phyloP scores from a whole-genome alignment of 2,113 vertebrate genomes.

The Pristiophorus japonicus region DNA sequence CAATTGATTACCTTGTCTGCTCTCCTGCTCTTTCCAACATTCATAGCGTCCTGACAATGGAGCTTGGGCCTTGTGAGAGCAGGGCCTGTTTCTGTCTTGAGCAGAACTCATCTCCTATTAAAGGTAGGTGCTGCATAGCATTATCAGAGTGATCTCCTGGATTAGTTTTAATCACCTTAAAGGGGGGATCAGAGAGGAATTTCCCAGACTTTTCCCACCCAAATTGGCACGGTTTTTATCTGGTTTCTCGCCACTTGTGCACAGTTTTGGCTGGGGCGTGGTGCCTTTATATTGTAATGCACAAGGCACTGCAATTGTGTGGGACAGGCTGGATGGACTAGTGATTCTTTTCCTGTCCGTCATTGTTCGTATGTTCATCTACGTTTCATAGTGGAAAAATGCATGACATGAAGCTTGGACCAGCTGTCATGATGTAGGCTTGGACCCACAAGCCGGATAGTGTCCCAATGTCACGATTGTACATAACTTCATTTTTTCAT shows the following conservation, averaged over 20 bases:
- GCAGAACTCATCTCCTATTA: background rate
- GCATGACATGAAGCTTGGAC: background rate
- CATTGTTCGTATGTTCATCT: background rate
- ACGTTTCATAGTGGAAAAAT: background rate
- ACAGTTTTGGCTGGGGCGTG: background rate
- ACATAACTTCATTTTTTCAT: background rate
- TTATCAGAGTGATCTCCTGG: background rate
- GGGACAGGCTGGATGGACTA: background rate
- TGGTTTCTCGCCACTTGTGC: background rate
- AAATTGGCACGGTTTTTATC: too few species aligned
- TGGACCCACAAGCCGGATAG: too few species aligned
- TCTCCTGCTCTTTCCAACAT: background rate
- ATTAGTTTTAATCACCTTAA: background rate
- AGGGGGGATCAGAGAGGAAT: background rate
- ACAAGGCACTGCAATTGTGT: background rate
- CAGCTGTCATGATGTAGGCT: background rate
- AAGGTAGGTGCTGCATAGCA: background rate
- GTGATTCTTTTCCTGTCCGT: background rate
- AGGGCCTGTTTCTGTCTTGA: background rate
- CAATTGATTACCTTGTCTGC: background rate
- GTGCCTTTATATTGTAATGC: background rate
- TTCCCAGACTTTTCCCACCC: background rate
- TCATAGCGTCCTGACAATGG: background rate
- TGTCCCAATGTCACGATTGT: background rate
- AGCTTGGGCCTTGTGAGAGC: background rate